Conservation (phyloP, 2,888 invertebrate genomes). For the Callyntrura sp. region DNA sequence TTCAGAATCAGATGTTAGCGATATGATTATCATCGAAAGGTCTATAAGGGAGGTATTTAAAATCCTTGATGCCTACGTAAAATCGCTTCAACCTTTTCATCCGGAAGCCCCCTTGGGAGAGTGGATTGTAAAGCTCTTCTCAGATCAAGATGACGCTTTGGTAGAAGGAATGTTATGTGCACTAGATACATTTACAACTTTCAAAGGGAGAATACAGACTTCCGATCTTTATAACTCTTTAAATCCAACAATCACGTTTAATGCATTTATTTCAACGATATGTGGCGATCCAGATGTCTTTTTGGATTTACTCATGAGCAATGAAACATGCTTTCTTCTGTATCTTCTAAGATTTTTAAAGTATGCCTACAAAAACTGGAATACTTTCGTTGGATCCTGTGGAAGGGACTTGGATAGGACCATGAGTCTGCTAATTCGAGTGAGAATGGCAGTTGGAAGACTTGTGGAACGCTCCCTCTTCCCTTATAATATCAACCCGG, state of each 20-base stretch:
- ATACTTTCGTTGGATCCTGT: conserved; percentile 92
- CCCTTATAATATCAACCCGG: conserved; percentile 96
- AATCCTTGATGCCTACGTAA: conserved; percentile 93
- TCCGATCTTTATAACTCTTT: conserved; percentile 89
- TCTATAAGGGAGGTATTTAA: conserved; percentile 92
- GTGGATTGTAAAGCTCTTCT: conserved; percentile 94
- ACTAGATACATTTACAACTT: conserved; percentile 94
- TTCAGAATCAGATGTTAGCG: conserved; percentile 91
- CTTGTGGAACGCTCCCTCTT: conserved; percentile 93
- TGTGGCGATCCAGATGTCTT: conserved; percentile 93
- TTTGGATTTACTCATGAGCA: conserved; percentile 94
- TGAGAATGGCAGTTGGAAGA: conserved; percentile 92
- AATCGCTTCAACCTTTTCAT: conserved; percentile 93
- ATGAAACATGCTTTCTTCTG: conserved; percentile 95
- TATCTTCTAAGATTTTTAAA: conserved; percentile 94
- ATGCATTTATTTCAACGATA: conserved; percentile 93
- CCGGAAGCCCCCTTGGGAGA: conserved; percentile 95
- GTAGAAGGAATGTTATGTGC: conserved; percentile 97
- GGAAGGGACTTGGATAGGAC: conserved; percentile 91
- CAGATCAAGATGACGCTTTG: conserved; percentile 96
- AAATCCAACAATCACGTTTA: conserved; percentile 94
- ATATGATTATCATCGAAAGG: conserved; percentile 94
- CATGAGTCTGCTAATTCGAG: conserved; percentile 92
- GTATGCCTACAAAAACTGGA: conserved; percentile 93
- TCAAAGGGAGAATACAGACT: conserved; percentile 85